Evolutionary conservation across 2,888 invertebrate species (phyloP).

Genomic region (Ornithoptera priamus): DNA sequence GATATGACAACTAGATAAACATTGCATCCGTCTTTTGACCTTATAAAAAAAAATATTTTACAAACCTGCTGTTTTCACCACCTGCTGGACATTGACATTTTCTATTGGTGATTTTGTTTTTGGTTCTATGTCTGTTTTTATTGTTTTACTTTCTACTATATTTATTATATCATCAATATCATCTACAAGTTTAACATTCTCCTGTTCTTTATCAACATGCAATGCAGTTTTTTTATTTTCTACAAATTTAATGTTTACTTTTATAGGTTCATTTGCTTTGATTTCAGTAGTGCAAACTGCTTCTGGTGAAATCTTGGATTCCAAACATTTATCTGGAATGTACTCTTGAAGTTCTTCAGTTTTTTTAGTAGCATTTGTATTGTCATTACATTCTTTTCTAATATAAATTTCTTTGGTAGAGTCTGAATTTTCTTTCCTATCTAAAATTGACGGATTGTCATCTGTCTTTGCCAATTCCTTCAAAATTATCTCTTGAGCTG

Average conservation of each 20-base stretch:
- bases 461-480: constrained; percentile 38
- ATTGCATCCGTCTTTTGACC: no score
- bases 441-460: constrained; percentile 7
- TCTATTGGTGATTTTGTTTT: background rate
- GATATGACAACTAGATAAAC: no score
- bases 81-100: background rate
- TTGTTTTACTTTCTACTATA: constrained; percentile 19
- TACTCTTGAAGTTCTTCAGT: constrained; percentile 1
- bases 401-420: constrained; percentile 20
- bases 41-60: background rate
- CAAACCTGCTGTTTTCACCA: background rate
- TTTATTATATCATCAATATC: constrained; percentile 37
- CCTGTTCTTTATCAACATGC: background rate
- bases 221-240: constrained; percentile 5
- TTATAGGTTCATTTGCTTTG: background rate
- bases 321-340: constrained; percentile 23
- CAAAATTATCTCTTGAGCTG: constrained; percentile 53
- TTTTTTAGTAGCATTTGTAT: background rate
- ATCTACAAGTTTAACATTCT: constrained; percentile 24
- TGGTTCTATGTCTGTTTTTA: background rate
- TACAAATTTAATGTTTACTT: background rate
- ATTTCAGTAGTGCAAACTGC: background rate
- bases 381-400: background rate
- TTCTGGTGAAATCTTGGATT: constrained; percentile 1
- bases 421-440: constrained; percentile 8